These are phyloP conservation scores for Chinchilla lanigera DNA, from an alignment of 2,113 vertebrate genomes.

Conservation along the genomic window DNA sequence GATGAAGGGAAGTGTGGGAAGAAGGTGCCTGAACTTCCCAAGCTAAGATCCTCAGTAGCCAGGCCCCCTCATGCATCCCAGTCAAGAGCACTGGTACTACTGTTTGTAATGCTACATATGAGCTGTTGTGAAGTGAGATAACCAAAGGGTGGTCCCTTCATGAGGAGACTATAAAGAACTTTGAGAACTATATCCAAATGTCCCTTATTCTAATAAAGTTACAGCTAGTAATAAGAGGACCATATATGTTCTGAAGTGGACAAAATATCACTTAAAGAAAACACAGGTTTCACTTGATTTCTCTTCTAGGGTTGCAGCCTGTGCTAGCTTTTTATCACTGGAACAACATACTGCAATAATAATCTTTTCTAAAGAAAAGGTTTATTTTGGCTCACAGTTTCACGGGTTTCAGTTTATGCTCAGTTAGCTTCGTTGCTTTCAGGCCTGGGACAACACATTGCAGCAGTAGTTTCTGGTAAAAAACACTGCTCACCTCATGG, in stretches of 20 bases:
- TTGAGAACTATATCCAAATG: not conserved
- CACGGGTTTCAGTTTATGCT: no score
- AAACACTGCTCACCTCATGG: not conserved
- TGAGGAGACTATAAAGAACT: not conserved
- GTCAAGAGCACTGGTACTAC: not conserved
- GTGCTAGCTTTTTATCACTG: not conserved
- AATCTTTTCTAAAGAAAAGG: not conserved
- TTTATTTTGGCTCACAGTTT: no score
- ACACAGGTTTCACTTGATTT: not conserved
- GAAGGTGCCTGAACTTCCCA: fast-evolving
- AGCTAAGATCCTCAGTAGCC: not conserved
- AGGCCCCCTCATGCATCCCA: fast-evolving
- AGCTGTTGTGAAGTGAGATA: not conserved
- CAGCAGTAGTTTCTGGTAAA: no score
- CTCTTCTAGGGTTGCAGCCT: not conserved
- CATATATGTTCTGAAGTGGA: not conserved
- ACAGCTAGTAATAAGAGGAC: not conserved
- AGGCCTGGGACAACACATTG: no score
- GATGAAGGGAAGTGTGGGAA: not conserved
- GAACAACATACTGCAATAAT: not conserved
- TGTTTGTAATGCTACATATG: not conserved
- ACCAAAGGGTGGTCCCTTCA: not conserved
- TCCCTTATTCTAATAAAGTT: not conserved
- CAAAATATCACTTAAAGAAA: not conserved
- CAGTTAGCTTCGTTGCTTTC: no score